These are phyloP conservation scores for Leuciscus waleckii DNA, from an alignment of 2,797 vertebrate genomes.

Conservation along the genomic window DNA sequence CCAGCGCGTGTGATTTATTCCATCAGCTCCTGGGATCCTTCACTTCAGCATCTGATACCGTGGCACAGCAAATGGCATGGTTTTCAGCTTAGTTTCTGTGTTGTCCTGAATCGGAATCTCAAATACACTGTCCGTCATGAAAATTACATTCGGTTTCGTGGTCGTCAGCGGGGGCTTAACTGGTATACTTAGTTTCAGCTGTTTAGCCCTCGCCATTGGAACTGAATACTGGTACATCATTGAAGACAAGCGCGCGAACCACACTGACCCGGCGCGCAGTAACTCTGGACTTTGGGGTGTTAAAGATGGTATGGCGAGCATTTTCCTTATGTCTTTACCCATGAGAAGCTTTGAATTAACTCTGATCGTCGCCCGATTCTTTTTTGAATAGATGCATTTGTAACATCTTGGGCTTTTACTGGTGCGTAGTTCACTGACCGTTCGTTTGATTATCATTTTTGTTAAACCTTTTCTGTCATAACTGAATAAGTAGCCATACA, in stretches of 20 bases:
- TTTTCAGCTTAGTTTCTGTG: neutral
- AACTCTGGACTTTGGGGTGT: constrained; percentile 82
- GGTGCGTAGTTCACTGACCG: neutral
- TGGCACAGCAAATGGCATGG: neutral
- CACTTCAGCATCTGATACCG: neutral
- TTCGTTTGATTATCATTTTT: too few relatives aligned
- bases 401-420: neutral
- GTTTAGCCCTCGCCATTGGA: constrained; percentile 76
- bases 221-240: constrained; percentile 84
- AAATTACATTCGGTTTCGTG: constrained; percentile 65
- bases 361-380: neutral
- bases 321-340: neutral
- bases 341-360: neutral
- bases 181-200: constrained; percentile 78
- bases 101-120: neutral
- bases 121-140: constrained; percentile 59
- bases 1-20: neutral
- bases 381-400: neutral
- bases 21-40: neutral
- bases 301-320: constrained; percentile 73
- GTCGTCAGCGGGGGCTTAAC: constrained; percentile 75
- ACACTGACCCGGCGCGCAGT: constrained; percentile 66
- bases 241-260: constrained; percentile 72
- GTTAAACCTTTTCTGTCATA: neutral
- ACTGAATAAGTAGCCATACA: too few relatives aligned